phyloP scores from a whole-genome alignment of 2,113 vertebrate genomes.

The Caloenas nicobarica region DNA sequence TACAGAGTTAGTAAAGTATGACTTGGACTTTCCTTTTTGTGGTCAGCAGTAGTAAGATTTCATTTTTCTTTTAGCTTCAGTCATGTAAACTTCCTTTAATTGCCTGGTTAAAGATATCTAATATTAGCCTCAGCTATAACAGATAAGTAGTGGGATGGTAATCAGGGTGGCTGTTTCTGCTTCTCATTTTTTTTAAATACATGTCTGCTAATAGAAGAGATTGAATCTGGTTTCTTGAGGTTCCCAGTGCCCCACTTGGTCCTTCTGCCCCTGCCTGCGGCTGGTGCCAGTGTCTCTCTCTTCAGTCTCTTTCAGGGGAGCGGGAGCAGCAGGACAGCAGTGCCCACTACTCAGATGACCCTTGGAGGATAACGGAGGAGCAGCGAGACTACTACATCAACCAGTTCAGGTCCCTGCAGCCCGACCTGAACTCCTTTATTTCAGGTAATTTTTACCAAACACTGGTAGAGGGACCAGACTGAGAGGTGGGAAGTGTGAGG shows the following conservation, averaged over 20 bases:
- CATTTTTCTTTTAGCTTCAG: neutral
- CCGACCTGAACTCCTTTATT: conserved; percentile 88
- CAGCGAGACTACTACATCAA: conserved; percentile 94
- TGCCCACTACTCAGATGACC: conserved; percentile 83
- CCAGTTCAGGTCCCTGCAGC: conserved; percentile 91
- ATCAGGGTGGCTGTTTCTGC: neutral
- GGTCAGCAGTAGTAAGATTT: neutral
- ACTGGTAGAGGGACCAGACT: neutral
- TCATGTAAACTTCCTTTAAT: neutral
- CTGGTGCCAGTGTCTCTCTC: neutral
- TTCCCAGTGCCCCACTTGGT: neutral
- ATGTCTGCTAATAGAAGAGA: neutral
- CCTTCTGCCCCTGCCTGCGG: neutral
- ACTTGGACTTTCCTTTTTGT: neutral
- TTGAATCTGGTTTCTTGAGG: neutral
- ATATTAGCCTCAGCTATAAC: neutral
- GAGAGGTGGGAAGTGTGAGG: neutral
- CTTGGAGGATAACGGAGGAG: conserved; percentile 96
- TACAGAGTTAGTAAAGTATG: neutral
- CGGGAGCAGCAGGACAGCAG: conserved; percentile 76
- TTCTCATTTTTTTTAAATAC: neutral
- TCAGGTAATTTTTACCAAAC: conserved; percentile 77
- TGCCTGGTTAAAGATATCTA: neutral
- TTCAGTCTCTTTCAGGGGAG: conserved; percentile 81
- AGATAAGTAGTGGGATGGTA: neutral